A percentile compares a stretch with the other conserved stretches of the same genome.
Evolutionary conservation across 2,888 invertebrate genomes (phyloP).

Genomic region (Amorpha juglandis): DNA sequence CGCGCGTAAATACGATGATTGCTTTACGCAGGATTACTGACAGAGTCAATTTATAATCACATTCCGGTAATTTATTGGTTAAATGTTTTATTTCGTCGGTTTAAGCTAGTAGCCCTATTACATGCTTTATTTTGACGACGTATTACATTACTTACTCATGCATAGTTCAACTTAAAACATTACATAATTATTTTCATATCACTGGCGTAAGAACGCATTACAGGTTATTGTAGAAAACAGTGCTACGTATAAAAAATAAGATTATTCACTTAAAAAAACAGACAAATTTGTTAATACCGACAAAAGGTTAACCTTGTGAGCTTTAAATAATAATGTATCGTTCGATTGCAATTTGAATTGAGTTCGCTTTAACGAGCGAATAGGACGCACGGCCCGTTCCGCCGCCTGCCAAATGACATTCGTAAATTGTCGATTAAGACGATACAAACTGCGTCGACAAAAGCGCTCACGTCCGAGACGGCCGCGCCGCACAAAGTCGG

Average conservation of each 20-base stretch:
- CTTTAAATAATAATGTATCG: constrained; percentile 56
- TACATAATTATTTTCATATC: no score
- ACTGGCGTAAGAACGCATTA: no score
- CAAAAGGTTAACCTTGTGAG: constrained; percentile 41
- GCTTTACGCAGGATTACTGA: constrained; percentile 49
- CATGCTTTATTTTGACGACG: neutral
- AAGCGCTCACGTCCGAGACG: constrained; percentile 55
- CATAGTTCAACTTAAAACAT: no score
- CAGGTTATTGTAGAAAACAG: neutral
- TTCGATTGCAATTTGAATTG: constrained; percentile 58
- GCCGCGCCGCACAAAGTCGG: constrained; percentile 49
- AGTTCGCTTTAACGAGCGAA: constrained; percentile 57
- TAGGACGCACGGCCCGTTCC: constrained; percentile 48
- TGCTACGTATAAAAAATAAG: neutral
- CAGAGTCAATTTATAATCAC: constrained; percentile 39
- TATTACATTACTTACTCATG: no score
- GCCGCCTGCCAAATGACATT: constrained; percentile 56
- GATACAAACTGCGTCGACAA: constrained; percentile 68
- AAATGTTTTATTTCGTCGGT: neutral
- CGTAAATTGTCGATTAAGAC: constrained; percentile 75
- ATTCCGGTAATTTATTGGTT: constrained; percentile 38
- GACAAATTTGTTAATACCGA: constrained; percentile 35
- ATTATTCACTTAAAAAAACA: neutral
- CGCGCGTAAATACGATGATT: constrained; percentile 62
- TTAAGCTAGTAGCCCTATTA: neutral